phyloP scores from a whole-genome alignment of 2,797 vertebrate genomes.

The Knipowitschia caucasica region DNA sequence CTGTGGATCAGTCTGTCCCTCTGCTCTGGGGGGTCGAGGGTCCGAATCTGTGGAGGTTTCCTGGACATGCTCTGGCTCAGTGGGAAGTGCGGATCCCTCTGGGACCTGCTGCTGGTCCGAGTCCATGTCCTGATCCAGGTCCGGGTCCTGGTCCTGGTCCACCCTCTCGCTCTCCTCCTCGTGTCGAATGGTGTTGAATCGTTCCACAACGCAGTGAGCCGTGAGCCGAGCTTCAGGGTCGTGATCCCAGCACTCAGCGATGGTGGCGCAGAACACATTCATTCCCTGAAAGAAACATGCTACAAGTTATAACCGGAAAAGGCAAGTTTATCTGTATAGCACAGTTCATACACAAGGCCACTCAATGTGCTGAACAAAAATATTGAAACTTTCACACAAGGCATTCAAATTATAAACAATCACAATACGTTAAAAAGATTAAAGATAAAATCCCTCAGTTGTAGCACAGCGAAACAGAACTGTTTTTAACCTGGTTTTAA shows the following conservation, averaged over 20 bases:
- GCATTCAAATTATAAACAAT: no score
- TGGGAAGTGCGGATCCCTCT: neutral
- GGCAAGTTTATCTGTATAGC: no score
- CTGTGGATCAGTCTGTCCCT: constrained; percentile 7
- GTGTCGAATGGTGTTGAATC: constrained; percentile 77
- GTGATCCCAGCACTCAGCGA: constrained; percentile 90
- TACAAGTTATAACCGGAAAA: no score
- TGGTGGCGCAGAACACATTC: constrained; percentile 83
- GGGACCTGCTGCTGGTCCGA: constrained; percentile 1
- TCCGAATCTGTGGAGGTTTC: constrained; percentile 23
- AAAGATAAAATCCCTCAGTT: no score
- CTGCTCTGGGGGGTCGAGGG: neutral
- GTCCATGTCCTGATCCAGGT: neutral
- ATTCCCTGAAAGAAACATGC: constrained; percentile 74
- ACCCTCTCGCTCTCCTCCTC: constrained; percentile 40
- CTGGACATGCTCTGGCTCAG: neutral
- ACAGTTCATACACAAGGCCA: no score
- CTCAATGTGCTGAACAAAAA: no score
- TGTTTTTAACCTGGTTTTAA: no score
- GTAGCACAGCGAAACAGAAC: no score
- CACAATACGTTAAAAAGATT: no score
- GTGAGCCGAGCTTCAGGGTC: constrained; percentile 90
- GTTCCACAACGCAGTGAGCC: constrained; percentile 87
- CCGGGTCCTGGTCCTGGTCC: neutral
- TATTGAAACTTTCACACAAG: no score